Conservation (phyloP, 1,140 invertebrate species). For the Varroa destructor region DNA sequence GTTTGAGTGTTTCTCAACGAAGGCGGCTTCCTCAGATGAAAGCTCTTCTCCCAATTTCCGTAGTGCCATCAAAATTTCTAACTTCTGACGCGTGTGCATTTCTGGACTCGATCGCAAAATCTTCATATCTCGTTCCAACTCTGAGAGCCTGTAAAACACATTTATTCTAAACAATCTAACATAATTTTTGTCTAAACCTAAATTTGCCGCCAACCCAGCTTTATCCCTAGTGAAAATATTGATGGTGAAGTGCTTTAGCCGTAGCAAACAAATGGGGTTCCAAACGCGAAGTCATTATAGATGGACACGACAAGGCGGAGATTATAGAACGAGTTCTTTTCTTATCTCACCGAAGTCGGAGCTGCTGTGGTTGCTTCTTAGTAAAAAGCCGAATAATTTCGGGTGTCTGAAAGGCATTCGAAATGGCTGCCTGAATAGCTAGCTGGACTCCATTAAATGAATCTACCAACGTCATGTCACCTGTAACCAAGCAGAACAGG, state of each 20-base stretch:
- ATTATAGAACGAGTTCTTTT: conserved; percentile 37
- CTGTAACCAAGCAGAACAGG: conserved; percentile 41
- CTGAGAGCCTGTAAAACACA: conserved; percentile 27
- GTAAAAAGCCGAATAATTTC: conserved; percentile 63
- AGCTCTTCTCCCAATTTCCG: conserved; percentile 55
- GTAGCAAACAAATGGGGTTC: too few relatives aligned
- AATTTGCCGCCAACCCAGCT: too few relatives aligned
- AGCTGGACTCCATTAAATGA: conserved; percentile 52
- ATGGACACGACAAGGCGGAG: background rate
- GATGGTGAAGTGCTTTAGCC: too few relatives aligned
- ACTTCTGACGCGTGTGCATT: conserved; percentile 42
- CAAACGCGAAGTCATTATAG: too few relatives aligned
- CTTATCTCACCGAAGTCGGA: conserved; percentile 49
- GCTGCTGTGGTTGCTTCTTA: conserved; percentile 54
- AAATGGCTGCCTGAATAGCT: conserved; percentile 61
- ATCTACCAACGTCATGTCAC: conserved; percentile 57
- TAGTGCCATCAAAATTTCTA: conserved; percentile 54
- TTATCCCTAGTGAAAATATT: too few relatives aligned
- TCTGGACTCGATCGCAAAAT: conserved; percentile 42
- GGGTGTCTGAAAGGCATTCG: conserved; percentile 60
- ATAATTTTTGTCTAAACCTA: too few relatives aligned
- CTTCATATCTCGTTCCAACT: conserved; percentile 45
- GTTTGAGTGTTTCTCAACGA: conserved; percentile 47
- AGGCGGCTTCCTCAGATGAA: conserved; percentile 47
- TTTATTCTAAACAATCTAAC: too few relatives aligned